Percentiles rank a stretch among this genome's conserved stretches.
Conservation (phyloP, 2,888 invertebrate species). For the Ptychoptera contaminata region DNA sequence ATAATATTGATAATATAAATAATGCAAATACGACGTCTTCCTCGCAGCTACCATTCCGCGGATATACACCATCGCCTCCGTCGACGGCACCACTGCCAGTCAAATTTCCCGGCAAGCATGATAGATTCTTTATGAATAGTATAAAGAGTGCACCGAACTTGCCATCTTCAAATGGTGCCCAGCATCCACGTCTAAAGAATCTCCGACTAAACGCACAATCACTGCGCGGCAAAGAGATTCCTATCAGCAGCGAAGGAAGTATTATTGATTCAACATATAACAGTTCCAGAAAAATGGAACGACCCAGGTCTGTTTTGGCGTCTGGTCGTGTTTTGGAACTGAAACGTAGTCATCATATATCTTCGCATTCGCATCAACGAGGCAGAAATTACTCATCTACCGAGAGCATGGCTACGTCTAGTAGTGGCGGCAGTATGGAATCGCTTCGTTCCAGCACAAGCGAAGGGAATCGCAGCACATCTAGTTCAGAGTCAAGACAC, state of each 20-base stretch:
- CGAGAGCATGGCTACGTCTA: slow-evolving; percentile 76
- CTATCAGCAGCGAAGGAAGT: slow-evolving; percentile 45
- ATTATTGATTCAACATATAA: slow-evolving; percentile 40
- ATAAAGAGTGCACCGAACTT: slow-evolving; percentile 68
- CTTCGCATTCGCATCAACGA: slow-evolving; percentile 20
- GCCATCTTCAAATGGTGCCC: slow-evolving; percentile 43
- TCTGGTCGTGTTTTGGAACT: slow-evolving; percentile 57
- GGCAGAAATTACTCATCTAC: slow-evolving; percentile 42
- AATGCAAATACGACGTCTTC: slow-evolving; percentile 31
- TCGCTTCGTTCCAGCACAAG: slow-evolving; percentile 75
- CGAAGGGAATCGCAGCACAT: slow-evolving; percentile 72
- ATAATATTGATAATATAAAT: slow-evolving; percentile 34
- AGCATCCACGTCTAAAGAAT: slow-evolving; percentile 55
- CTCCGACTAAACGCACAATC: slow-evolving; percentile 57
- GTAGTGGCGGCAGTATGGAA: slow-evolving; percentile 78
- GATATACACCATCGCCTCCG: slow-evolving; percentile 68
- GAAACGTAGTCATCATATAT: slow-evolving; percentile 43
- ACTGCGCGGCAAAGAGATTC: slow-evolving; percentile 42
- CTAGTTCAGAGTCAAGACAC: slow-evolving; percentile 69
- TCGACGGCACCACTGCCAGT: slow-evolving; percentile 70
- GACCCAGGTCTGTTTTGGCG: slow-evolving; percentile 45
- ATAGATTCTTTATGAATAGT: slow-evolving; percentile 47
- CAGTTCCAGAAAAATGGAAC: slow-evolving; percentile 48
- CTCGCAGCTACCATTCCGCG: slow-evolving; percentile 47
- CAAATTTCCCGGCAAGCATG: slow-evolving; percentile 53